These are phyloP conservation scores for Battus philenor DNA, from an alignment of 1,140 invertebrate genomes.

Conservation along the genomic window DNA sequence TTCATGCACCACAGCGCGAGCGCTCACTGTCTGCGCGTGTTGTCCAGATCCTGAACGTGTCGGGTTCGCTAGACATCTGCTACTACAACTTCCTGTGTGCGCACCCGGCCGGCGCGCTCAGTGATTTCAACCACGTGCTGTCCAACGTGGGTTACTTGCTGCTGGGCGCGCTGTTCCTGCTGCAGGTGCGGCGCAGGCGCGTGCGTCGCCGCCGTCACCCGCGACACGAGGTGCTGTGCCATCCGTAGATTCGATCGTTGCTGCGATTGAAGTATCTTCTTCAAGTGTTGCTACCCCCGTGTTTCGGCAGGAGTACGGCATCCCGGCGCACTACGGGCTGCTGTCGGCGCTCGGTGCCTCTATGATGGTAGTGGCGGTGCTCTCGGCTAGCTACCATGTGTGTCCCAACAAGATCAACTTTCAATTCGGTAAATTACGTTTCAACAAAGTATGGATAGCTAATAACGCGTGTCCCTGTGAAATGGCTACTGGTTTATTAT, in stretches of 20 bases:
- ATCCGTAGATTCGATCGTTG: background rate
- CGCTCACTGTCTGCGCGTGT: slow-evolving; percentile 37
- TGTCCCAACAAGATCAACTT: slow-evolving; percentile 94
- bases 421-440: slow-evolving; percentile 85
- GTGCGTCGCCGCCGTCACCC: slow-evolving; percentile 28
- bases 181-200: slow-evolving; percentile 77
- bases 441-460: too few relatives aligned
- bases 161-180: slow-evolving; percentile 84
- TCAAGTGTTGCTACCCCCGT: background rate
- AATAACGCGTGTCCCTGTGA: too few relatives aligned
- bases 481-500: too few relatives aligned
- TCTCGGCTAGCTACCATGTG: slow-evolving; percentile 92
- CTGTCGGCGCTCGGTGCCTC: slow-evolving; percentile 94
- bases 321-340: slow-evolving; percentile 93
- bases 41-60: slow-evolving; percentile 82
- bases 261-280: background rate
- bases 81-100: slow-evolving; percentile 96
- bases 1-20: too few relatives aligned
- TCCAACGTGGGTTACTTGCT: slow-evolving; percentile 92
- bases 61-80: slow-evolving; percentile 92
- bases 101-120: slow-evolving; percentile 84
- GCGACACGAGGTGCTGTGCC: slow-evolving; percentile 34
- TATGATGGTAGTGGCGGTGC: slow-evolving; percentile 91
- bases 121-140: slow-evolving; percentile 91
- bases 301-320: slow-evolving; percentile 77